Evolutionary conservation across 2,113 vertebrate species (phyloP).

Genomic region (Cavia porcellus): DNA sequence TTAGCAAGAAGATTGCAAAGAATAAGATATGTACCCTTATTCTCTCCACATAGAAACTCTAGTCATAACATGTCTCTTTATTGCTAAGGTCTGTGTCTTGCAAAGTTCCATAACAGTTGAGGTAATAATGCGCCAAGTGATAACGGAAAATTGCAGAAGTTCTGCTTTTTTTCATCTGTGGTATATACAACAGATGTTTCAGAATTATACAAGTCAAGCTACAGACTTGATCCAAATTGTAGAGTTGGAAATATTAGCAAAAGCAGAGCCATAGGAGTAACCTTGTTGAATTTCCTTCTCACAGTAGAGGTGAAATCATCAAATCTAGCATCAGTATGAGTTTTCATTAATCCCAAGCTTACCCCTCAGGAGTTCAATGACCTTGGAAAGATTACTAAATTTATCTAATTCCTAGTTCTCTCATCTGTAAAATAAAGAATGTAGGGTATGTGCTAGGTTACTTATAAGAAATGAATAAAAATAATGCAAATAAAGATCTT

Average conservation of each 20-base stretch:
- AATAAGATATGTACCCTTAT: background rate
- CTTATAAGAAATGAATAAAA: slow-evolving; percentile 32
- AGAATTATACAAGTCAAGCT: background rate
- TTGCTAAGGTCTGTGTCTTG: background rate
- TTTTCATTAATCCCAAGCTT: background rate
- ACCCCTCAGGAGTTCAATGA: background rate
- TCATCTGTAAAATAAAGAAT: background rate
- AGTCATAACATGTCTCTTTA: background rate
- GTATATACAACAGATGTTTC: background rate
- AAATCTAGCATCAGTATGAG: background rate
- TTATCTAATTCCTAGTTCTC: background rate
- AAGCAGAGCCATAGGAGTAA: background rate
- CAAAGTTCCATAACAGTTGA: background rate
- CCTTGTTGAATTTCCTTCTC: background rate
- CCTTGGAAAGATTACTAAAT: background rate
- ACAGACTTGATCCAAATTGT: background rate
- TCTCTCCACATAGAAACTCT: background rate
- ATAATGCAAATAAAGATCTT: background rate
- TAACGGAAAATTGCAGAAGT: background rate
- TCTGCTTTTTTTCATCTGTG: background rate
- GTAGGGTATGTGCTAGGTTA: background rate
- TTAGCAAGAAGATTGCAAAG: background rate
- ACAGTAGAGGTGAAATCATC: background rate
- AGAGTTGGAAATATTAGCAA: background rate
- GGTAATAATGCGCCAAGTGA: background rate